Conservation (phyloP, 2,888 invertebrate genomes). For the Dromius quadrimaculatus region DNA sequence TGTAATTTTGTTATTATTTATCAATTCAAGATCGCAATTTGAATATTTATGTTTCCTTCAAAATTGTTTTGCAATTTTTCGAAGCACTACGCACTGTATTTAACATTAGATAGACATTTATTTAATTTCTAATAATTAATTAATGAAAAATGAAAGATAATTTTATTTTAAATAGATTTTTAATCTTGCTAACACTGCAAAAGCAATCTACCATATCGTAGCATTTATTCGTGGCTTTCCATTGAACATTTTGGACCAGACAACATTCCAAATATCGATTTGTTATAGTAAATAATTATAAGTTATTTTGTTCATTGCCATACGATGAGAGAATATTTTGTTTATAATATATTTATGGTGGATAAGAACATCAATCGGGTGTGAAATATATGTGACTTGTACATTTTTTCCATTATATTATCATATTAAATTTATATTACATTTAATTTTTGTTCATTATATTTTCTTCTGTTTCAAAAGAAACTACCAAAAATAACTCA, state of each 20-base stretch:
- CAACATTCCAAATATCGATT: conserved; percentile 49
- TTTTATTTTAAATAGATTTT: conserved; percentile 50
- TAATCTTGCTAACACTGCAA: conserved; percentile 46
- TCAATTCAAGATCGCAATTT: conserved; percentile 11
- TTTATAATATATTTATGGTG: conserved; percentile 49
- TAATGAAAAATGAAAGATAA: conserved; percentile 36
- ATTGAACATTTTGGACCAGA: conserved; percentile 36
- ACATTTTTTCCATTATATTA: conserved; percentile 52
- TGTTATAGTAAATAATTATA: conserved; percentile 39
- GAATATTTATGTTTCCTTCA: conserved; percentile 29
- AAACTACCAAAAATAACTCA: neutral
- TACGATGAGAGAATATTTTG: conserved; percentile 42
- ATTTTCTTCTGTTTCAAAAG: conserved; percentile 26
- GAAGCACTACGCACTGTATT: conserved; percentile 46
- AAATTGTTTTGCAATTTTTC: conserved; percentile 40
- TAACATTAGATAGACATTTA: conserved; percentile 50
- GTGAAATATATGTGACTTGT: conserved; percentile 50
- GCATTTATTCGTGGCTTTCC: conserved; percentile 27
- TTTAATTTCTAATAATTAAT: conserved; percentile 47
- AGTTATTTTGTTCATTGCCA: conserved; percentile 48
- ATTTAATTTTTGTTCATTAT: conserved; percentile 38
- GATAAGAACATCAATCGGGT: conserved; percentile 36
- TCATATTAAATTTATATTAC: conserved; percentile 53
- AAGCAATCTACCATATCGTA: conserved; percentile 18
- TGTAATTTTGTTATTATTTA: conserved; percentile 43